A percentile compares a stretch with the other conserved stretches of the same genome.
These are phyloP conservation scores for Parnassius mnemosyne DNA, from an alignment of 2,888 invertebrate genomes.

Conservation along the genomic window DNA sequence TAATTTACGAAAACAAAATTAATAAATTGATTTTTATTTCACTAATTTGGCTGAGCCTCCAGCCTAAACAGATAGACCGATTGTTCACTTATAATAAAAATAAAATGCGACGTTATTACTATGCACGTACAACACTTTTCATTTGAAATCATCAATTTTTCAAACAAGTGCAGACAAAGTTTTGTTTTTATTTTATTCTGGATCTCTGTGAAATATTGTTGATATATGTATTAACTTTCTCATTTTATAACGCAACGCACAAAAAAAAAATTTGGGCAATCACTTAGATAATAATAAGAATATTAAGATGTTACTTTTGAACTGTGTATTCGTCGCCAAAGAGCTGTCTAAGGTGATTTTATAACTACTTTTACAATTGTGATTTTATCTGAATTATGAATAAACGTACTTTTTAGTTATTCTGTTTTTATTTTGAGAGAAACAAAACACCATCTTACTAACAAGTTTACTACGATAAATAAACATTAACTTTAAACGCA, in stretches of 20 bases:
- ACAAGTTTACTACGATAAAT: no score
- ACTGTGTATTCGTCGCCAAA: constrained; percentile 41
- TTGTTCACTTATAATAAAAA: constrained; percentile 28
- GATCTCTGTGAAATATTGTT: not conserved
- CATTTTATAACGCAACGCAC: constrained; percentile 41
- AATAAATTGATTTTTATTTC: no score
- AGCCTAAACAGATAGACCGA: no score
- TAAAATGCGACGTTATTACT: constrained; percentile 24
- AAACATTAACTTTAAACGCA: no score
- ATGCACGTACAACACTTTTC: constrained; percentile 6
- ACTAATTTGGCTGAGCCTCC: no score
- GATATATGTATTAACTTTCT: constrained; percentile 8
- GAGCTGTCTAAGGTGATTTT: constrained; percentile 45
- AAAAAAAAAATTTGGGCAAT: constrained; percentile 37
- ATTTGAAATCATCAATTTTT: not conserved
- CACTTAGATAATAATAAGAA: constrained; percentile 24
- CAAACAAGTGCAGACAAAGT: not conserved
- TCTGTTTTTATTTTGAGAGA: not conserved
- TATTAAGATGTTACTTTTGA: constrained; percentile 33
- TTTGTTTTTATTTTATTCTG: not conserved
- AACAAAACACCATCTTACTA: no score
- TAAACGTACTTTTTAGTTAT: constrained; percentile 56
- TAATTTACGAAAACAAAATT: no score
- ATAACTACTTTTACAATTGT: constrained; percentile 63
- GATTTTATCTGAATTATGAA: constrained; percentile 64